A percentile compares a stretch with the other conserved stretches of the same genome.
Evolutionary conservation across 2,113 vertebrate genomes (phyloP).

Genomic region (Pseudonaja textilis): DNA sequence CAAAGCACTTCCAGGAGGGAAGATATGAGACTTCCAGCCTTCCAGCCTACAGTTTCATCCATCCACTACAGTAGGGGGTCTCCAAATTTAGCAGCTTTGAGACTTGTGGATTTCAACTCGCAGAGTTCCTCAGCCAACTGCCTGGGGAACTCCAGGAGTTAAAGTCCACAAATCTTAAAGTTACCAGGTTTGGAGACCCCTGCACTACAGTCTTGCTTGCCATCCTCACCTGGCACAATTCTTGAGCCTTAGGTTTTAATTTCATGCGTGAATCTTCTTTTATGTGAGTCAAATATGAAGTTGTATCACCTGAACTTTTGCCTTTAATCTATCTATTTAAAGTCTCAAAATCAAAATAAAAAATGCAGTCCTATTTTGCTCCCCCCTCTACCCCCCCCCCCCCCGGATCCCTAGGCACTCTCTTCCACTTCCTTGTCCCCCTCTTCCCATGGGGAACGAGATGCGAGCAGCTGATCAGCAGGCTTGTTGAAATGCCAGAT

Average conservation of each 20-base stretch:
- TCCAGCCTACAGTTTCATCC: neutral
- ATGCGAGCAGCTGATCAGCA: neutral
- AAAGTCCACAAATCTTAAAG: neutral
- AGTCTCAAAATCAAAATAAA: neutral
- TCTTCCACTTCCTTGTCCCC: neutral
- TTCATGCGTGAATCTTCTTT: neutral
- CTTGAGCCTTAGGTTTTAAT: neutral
- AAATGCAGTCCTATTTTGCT: neutral
- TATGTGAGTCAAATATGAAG: neutral
- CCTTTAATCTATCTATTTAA: neutral
- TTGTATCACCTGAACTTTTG: neutral
- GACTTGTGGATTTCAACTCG: neutral
- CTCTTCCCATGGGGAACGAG: neutral
- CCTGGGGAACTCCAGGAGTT: neutral
- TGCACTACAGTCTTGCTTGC: neutral
- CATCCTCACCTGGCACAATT: neutral
- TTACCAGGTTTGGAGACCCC: neutral
- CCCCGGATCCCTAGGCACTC: neutral
- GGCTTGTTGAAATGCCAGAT: neutral
- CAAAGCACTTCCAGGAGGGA: neutral
- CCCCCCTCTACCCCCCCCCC: neutral
- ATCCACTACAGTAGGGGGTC: neutral
- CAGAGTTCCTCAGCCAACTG: neutral
- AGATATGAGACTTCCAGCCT: neutral
- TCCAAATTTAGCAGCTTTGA: neutral